Evolutionary conservation across 2,888 invertebrate genomes (phyloP).

Genomic region (Syrista parreyssii): DNA sequence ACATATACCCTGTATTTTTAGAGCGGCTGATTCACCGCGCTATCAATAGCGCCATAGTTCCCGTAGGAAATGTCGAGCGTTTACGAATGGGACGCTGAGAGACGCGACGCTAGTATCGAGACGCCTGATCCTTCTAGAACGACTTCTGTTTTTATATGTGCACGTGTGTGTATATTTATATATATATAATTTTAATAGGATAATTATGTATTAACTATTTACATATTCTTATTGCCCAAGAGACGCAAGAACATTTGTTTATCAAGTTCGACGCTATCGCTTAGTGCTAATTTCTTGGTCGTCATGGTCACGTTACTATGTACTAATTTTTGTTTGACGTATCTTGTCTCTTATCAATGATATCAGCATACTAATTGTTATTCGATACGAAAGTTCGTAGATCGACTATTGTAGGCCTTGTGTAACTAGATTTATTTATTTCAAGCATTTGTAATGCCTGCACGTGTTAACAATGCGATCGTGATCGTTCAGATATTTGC

Average conservation of each 20-base stretch:
- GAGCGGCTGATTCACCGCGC: background rate
- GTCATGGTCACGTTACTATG: background rate
- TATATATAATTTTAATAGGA: background rate
- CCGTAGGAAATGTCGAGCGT: background rate
- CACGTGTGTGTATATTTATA: background rate
- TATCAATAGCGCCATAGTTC: background rate
- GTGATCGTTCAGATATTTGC: background rate
- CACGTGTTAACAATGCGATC: background rate
- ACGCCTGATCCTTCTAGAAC: background rate
- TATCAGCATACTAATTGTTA: background rate
- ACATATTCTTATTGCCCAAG: background rate
- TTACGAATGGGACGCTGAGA: background rate
- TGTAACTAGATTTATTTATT: background rate
- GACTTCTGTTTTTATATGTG: background rate
- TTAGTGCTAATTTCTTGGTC: background rate
- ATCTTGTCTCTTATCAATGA: background rate
- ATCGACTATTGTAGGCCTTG: background rate
- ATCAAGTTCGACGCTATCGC: background rate
- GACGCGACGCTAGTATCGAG: background rate
- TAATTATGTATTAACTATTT: background rate
- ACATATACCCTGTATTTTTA: background rate
- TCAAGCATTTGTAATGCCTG: background rate
- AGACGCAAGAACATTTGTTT: background rate
- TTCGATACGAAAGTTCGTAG: background rate
- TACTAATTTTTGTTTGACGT: background rate